These are phyloP conservation scores for Oryzias javanicus DNA, from an alignment of 2,113 vertebrate species.

Conservation along the genomic window DNA sequence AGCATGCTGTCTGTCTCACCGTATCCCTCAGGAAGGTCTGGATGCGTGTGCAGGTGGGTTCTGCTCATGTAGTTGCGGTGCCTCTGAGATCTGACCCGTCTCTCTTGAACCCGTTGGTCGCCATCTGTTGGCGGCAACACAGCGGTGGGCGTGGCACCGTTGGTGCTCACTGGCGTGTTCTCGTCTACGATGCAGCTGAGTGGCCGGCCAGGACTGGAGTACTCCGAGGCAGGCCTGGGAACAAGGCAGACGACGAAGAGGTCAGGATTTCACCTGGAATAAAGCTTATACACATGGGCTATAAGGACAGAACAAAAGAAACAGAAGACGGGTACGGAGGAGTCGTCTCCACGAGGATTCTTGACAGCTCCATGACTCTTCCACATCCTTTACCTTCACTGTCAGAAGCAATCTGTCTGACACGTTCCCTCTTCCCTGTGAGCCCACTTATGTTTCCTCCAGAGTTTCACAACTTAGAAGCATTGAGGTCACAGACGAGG, in stretches of 20 bases:
- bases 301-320: background rate
- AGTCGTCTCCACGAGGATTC: background rate
- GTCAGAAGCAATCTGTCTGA: constrained; percentile 33
- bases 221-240: constrained; percentile 91
- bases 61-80: constrained; percentile 99
- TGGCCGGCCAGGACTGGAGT: constrained; percentile 93
- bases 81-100: constrained; percentile 91
- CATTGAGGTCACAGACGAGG: constrained; percentile 27
- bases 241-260: too few species aligned
- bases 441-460: constrained; percentile 17
- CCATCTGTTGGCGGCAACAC: constrained; percentile 80
- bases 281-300: background rate
- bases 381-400: constrained; percentile 27
- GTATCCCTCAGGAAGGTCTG: constrained; percentile 95
- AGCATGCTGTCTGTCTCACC: constrained; percentile 75
- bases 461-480: constrained; percentile 13
- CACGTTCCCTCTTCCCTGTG: constrained; percentile 5
- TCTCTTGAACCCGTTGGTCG: constrained; percentile 88
- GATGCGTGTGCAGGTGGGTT: constrained; percentile 95
- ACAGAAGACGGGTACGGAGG: background rate
- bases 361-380: constrained; percentile 13
- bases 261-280: background rate
- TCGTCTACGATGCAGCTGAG: constrained; percentile 97
- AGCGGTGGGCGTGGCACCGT: constrained; percentile 82
- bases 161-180: constrained; percentile 91